These are phyloP conservation scores for Pseudococcus jackbeardsleyi DNA, from an alignment of 2,888 invertebrate genomes.

Conservation along the genomic window DNA sequence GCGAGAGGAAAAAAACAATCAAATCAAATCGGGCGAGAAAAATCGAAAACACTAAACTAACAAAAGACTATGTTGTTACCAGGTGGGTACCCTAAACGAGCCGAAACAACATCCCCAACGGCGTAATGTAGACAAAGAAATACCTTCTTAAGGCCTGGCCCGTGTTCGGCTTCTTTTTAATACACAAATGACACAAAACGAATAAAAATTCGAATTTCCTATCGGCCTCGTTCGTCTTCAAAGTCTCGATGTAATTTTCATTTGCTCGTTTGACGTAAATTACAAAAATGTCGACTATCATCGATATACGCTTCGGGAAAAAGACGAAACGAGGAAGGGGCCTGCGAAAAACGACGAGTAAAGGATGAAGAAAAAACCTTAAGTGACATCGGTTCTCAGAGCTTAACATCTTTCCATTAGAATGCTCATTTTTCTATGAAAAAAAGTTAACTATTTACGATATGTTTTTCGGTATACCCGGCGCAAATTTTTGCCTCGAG, in stretches of 20 bases:
- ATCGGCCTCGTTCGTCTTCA: background rate
- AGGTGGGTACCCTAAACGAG: slow-evolving; percentile 55
- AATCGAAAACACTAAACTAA: slow-evolving; percentile 50
- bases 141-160: background rate
- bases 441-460: slow-evolving; percentile 62
- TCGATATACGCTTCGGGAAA: background rate
- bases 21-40: slow-evolving; percentile 50
- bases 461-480: slow-evolving; percentile 28
- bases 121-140: slow-evolving; percentile 55
- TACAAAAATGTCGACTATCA: slow-evolving; percentile 48
- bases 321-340: background rate
- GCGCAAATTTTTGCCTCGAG: slow-evolving; percentile 54
- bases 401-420: slow-evolving; percentile 55
- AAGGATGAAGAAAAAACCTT: slow-evolving; percentile 32
- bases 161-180: slow-evolving; percentile 4
- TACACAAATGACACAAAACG: slow-evolving; percentile 45
- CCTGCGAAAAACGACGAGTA: background rate
- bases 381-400: slow-evolving; percentile 34
- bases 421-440: slow-evolving; percentile 63
- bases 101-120: slow-evolving; percentile 47
- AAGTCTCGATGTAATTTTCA: slow-evolving; percentile 47
- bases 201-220: slow-evolving; percentile 45
- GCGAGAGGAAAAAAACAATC: slow-evolving; percentile 34
- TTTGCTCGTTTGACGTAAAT: slow-evolving; percentile 46
- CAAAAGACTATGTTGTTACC: slow-evolving; percentile 51